Conservation (phyloP, 2,888 invertebrate species). For the Bembecia ichneumoniformis region DNA sequence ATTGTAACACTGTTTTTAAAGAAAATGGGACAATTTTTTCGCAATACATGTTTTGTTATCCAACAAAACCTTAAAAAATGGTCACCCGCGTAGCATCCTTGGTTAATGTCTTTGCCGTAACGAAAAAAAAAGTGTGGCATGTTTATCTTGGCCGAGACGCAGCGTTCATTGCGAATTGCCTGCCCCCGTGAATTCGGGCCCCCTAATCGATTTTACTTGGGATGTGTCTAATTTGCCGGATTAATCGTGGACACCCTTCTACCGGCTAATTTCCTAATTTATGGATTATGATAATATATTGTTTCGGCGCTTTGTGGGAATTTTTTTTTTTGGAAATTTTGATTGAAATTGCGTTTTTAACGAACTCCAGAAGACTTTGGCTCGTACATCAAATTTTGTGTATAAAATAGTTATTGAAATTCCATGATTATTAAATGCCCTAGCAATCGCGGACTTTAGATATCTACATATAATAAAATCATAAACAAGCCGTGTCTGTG, state of each 20-base stretch:
- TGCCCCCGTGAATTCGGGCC: constrained; percentile 26
- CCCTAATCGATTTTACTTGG: constrained; percentile 65
- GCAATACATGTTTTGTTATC: no score
- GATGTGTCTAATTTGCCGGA: constrained; percentile 66
- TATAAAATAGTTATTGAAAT: no score
- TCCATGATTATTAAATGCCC: no score
- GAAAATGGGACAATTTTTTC: no score
- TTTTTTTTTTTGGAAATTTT: background rate
- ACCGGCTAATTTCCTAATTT: constrained; percentile 62
- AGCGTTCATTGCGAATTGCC: constrained; percentile 50
- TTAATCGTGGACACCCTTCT: constrained; percentile 69
- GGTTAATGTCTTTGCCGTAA: constrained; percentile 69
- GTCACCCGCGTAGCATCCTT: constrained; percentile 53
- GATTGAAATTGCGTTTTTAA: no score
- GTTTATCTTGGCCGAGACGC: constrained; percentile 65
- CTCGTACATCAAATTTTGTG: no score
- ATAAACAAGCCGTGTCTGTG: no score
- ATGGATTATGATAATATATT: constrained; percentile 38
- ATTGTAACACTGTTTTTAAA: no score
- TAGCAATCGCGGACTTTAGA: no score
- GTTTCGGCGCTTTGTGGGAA: constrained; percentile 15
- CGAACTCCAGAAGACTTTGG: no score
- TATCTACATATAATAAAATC: no score
- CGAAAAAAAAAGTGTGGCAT: constrained; percentile 62
- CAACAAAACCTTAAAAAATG: constrained; percentile 8